A percentile compares a stretch with the other conserved stretches of the same genome.
Conservation (phyloP, 2,888 invertebrate species). For the Sesamia inferens region DNA sequence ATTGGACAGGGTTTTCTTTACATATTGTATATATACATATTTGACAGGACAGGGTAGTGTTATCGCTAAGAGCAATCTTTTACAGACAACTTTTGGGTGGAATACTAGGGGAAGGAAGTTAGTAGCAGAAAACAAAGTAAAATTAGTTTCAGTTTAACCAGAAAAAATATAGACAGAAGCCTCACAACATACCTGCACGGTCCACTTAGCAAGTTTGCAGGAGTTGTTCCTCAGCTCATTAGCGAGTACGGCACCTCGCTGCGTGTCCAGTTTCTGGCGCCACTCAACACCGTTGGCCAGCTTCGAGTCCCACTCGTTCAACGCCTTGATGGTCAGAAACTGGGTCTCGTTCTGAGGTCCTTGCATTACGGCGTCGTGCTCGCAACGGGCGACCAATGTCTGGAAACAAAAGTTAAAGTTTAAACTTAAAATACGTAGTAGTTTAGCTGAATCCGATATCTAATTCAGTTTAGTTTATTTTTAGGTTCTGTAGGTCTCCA, state of each 20-base stretch:
- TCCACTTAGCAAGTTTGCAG: conserved; percentile 99
- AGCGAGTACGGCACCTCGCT: conserved; percentile 99
- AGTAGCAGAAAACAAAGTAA: no score
- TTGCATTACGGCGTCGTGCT: conserved; percentile 98
- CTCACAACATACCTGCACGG: conserved; percentile 93
- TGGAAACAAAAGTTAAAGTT: conserved; percentile 61
- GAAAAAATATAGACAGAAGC: no score
- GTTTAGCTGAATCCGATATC: no score
- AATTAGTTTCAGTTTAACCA: no score
- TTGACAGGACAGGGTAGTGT: no score
- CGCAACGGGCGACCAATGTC: conserved; percentile 97
- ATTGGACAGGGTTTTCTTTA: no score
- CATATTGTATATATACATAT: no score
- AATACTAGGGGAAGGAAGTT: no score
- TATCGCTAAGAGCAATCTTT: no score
- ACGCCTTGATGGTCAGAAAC: conserved; percentile 98
- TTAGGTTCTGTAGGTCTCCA: no score
- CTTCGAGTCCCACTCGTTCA: conserved; percentile 99
- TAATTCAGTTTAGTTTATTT: no score
- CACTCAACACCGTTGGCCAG: conserved; percentile 99
- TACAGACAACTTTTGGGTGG: no score
- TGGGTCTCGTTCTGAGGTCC: conserved; percentile 97
- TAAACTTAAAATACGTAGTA: background rate
- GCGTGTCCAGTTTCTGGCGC: conserved; percentile 99
- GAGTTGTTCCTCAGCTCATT: conserved; percentile 99